Conservation (phyloP, 1,140 invertebrate species). For the Gonatopus flavifemur region DNA sequence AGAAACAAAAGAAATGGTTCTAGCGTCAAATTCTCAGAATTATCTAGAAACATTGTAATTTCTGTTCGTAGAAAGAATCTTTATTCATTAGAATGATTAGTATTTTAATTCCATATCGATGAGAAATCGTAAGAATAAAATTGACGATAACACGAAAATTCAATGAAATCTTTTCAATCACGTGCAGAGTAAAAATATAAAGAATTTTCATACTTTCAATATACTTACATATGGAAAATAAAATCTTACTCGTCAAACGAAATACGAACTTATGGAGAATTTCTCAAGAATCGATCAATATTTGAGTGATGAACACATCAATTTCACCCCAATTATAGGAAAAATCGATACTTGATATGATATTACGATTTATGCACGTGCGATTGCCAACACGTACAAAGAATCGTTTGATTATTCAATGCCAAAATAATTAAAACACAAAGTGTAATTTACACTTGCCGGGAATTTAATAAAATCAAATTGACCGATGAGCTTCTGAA, state of each 20-base stretch:
- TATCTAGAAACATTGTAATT: no score
- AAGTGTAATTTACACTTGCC: slow-evolving; percentile 19
- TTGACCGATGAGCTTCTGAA: slow-evolving; percentile 37
- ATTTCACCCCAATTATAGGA: slow-evolving; percentile 6
- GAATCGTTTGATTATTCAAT: background rate
- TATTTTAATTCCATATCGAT: background rate
- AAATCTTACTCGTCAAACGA: slow-evolving; percentile 4
- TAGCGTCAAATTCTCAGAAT: no score
- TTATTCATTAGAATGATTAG: no score
- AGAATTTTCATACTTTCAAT: background rate
- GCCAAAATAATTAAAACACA: slow-evolving; percentile 1
- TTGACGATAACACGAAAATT: no score
- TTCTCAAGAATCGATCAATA: slow-evolving; percentile 22
- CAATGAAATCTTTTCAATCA: no score
- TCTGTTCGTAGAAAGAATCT: no score
- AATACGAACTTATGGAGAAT: slow-evolving; percentile 9
- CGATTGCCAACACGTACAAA: background rate
- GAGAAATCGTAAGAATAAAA: no score
- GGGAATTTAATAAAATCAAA: slow-evolving; percentile 20
- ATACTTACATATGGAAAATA: slow-evolving; percentile 34
- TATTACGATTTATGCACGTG: background rate
- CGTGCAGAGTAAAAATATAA: background rate
- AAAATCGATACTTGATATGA: background rate
- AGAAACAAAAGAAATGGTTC: no score
- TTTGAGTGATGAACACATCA: slow-evolving; percentile 4